Percentiles rank a stretch among this genome's conserved stretches.
Evolutionary conservation across 2,797 vertebrate species (phyloP).

Genomic region (Macroramphosus scolopax): DNA sequence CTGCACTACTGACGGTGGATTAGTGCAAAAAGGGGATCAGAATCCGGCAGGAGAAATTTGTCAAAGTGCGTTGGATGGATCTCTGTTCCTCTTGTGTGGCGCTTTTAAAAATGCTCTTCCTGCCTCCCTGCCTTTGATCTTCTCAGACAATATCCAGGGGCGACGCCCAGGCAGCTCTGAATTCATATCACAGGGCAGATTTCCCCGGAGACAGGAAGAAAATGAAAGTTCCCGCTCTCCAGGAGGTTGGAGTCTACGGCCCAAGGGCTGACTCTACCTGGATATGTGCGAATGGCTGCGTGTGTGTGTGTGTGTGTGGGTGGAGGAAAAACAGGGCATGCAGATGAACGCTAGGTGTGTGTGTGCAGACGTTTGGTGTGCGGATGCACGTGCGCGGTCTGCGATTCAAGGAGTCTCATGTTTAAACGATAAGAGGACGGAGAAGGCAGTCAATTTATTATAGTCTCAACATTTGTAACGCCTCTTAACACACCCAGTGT

Average conservation of each 20-base stretch:
- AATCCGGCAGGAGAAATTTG: conserved; percentile 55
- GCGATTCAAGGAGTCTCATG: conserved; percentile 16
- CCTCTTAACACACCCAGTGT: conserved; percentile 61
- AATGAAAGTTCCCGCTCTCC: conserved; percentile 76
- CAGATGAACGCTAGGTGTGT: conserved; percentile 4
- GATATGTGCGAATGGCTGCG: conserved; percentile 32
- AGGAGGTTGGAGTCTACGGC: conserved; percentile 61
- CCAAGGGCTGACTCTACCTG: conserved; percentile 60
- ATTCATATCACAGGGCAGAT: conserved; percentile 78
- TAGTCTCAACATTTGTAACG: conserved; percentile 60
- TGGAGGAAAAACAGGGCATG: conserved; percentile 24
- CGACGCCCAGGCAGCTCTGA: conserved; percentile 71
- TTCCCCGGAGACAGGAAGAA: conserved; percentile 75
- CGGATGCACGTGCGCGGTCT: conserved; percentile 8
- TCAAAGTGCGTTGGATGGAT: conserved; percentile 38
- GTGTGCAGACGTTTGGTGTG: conserved; percentile 2
- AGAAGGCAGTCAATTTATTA: conserved; percentile 53
- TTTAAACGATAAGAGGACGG: conserved; percentile 27
- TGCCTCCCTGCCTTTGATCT: conserved; percentile 67
- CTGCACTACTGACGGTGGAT: conserved; percentile 45
- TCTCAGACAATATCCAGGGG: conserved; percentile 74
- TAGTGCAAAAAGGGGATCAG: conserved; percentile 47
- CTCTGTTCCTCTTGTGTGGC: conserved; percentile 45
- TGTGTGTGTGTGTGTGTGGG: conserved; percentile 26
- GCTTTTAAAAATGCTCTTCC: conserved; percentile 59